These are phyloP conservation scores for Ophion slaviceki DNA, from an alignment of 2,888 invertebrate genomes.

Conservation along the genomic window DNA sequence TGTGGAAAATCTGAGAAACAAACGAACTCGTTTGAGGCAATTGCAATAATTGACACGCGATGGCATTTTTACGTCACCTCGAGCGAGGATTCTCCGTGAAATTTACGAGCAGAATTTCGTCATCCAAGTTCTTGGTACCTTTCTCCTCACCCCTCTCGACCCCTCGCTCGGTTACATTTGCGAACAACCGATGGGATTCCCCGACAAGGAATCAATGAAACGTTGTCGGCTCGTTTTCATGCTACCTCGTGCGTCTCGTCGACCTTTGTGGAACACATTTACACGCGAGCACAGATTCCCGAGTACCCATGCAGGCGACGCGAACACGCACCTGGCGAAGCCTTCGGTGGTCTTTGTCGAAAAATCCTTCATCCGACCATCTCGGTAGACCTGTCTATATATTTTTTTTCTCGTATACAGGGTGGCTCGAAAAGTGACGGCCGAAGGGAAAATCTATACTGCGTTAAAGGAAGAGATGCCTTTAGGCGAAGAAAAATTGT, in stretches of 20 bases:
- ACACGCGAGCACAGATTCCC: conserved; percentile 4
- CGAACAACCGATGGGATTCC: conserved; percentile 38
- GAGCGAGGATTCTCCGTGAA: conserved; percentile 62
- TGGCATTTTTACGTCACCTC: conserved; percentile 26
- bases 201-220: conserved; percentile 53
- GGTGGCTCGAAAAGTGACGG: too few species aligned
- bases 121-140: conserved; percentile 49
- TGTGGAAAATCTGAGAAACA: neutral
- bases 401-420: too few species aligned
- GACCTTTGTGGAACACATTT: conserved; percentile 19
- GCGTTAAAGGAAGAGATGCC: too few species aligned
- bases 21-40: conserved; percentile 38
- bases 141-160: conserved; percentile 22
- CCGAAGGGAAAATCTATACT: too few species aligned
- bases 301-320: neutral
- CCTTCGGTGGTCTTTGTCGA: neutral
- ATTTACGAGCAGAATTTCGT: conserved; percentile 58
- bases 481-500: too few species aligned
- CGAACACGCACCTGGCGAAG: conserved; percentile 10
- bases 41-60: conserved; percentile 54
- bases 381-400: too few species aligned
- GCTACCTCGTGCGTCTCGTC: conserved; percentile 11
- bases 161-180: conserved; percentile 25
- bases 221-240: conserved; percentile 16
- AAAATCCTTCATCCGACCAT: too few species aligned